Evolutionary conservation across 1,140 invertebrate genomes (phyloP).

Genomic region (Cylas formicarius): DNA sequence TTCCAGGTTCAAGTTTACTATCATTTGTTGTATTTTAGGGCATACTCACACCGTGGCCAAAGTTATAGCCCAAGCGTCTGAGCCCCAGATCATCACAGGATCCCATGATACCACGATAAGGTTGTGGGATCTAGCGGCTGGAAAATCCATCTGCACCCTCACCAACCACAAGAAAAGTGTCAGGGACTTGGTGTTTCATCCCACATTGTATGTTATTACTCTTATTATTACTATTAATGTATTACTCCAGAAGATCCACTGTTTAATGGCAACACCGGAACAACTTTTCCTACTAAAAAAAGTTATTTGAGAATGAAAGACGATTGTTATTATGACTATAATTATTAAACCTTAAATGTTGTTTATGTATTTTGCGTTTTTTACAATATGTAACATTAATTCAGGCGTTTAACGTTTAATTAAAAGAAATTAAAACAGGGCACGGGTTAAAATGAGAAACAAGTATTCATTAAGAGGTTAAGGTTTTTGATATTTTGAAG

Average conservation of each 20-base stretch:
- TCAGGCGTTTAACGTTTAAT: too few relatives aligned
- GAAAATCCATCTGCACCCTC: conserved; percentile 87
- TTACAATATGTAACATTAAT: too few relatives aligned
- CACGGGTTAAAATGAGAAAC: too few relatives aligned
- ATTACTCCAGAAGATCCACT: not conserved
- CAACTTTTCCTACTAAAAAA: too few relatives aligned
- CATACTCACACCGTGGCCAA: conserved; percentile 97
- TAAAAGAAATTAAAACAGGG: too few relatives aligned
- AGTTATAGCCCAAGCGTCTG: conserved; percentile 82
- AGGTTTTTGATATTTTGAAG: too few relatives aligned
- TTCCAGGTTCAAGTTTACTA: not conserved
- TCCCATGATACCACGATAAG: conserved; percentile 83
- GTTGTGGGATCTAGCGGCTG: conserved; percentile 95
- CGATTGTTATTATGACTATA: too few relatives aligned
- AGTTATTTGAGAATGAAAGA: too few relatives aligned
- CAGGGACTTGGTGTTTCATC: conserved; percentile 84
- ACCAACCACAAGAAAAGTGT: conserved; percentile 99
- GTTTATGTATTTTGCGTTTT: too few relatives aligned
- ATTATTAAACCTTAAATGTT: too few relatives aligned
- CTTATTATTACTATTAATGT: conserved; percentile 1
- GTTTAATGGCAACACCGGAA: too few relatives aligned
- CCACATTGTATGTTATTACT: conserved; percentile 58
- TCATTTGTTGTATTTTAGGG: conserved; percentile 45
- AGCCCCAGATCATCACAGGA: conserved; percentile 87
- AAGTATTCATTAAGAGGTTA: too few relatives aligned